Percentiles rank a stretch among this genome's conserved stretches.
phyloP scores from a whole-genome alignment of 2,888 invertebrate genomes.

The Colostygia pectinataria region DNA sequence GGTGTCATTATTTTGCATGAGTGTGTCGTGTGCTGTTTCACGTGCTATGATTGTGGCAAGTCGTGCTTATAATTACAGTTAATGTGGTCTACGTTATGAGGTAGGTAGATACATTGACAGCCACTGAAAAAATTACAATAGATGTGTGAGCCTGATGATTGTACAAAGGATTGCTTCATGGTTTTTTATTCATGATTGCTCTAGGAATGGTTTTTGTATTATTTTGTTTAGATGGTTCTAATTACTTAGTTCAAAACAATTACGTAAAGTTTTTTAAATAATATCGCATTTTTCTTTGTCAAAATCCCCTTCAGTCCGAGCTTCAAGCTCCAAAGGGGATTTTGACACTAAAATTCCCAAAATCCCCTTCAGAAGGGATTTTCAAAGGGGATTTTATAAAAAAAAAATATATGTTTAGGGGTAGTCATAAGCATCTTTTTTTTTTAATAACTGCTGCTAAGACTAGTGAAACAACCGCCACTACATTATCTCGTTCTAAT shows the following conservation, averaged over 20 bases:
- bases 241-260: background rate
- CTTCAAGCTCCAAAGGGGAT: too few relatives aligned
- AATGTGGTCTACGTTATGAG: constrained; percentile 4
- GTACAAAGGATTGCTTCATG: background rate
- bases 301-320: too few relatives aligned
- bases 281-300: too few relatives aligned
- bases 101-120: background rate
- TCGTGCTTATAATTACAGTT: constrained; percentile 15
- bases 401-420: too few relatives aligned
- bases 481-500: too few relatives aligned
- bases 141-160: background rate
- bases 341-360: too few relatives aligned
- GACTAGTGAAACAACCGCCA: too few relatives aligned
- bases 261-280: background rate
- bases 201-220: background rate
- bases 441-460: too few relatives aligned
- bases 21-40: constrained; percentile 25
- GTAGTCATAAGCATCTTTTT: too few relatives aligned
- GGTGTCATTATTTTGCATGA: constrained; percentile 34
- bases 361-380: too few relatives aligned
- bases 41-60: constrained; percentile 28
- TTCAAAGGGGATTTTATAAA: too few relatives aligned
- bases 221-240: background rate
- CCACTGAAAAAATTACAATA: background rate
- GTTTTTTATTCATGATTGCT: background rate